Conservation (phyloP, 2,113 vertebrate genomes). For the Sialia sialis region DNA sequence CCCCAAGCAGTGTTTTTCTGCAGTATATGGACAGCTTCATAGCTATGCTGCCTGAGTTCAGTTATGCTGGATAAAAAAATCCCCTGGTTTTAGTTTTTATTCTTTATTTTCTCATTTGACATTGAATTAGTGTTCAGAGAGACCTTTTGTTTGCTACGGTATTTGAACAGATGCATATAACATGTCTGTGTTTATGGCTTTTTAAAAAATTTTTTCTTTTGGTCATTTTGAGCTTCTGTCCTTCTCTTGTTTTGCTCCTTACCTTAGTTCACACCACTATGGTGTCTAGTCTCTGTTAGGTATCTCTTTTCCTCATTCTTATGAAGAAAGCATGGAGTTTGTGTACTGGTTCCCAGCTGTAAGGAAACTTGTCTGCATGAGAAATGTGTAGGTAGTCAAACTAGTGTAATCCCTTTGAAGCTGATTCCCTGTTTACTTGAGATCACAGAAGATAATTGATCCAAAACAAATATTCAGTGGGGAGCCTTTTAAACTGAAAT, state of each 20-base stretch:
- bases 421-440: background rate
- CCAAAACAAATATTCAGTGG: background rate
- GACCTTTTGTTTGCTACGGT: background rate
- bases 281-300: background rate
- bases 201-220: too few species aligned
- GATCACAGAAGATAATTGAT: background rate
- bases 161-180: background rate
- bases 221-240: background rate
- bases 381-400: slow-evolving; percentile 28
- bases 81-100: background rate
- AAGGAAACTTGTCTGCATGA: background rate
- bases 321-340: background rate
- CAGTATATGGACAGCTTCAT: background rate
- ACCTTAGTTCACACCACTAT: background rate
- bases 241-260: background rate
- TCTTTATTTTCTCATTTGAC: background rate
- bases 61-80: background rate
- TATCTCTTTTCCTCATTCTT: background rate
- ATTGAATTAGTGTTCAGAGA: background rate
- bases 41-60: background rate
- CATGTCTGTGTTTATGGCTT: too few species aligned
- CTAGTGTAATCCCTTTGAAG: background rate
- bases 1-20: background rate
- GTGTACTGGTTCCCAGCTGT: background rate
- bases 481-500: background rate